phyloP scores from a whole-genome alignment of 2,797 vertebrate species.

The Loris lydekkerianus region DNA sequence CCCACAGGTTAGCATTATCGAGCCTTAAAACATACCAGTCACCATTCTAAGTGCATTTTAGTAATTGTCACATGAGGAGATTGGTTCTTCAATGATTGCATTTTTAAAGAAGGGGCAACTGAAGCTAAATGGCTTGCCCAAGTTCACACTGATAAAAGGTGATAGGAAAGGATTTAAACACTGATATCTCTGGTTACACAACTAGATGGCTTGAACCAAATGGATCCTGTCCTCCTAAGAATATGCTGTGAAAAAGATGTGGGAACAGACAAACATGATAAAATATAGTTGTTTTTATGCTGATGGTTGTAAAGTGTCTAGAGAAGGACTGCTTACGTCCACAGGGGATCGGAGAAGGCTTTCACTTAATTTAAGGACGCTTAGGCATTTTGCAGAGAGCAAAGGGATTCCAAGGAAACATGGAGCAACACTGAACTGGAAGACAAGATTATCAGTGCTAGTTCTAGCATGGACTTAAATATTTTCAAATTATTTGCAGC shows the following conservation, averaged over 20 bases:
- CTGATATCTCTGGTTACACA: background rate
- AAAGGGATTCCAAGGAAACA: background rate
- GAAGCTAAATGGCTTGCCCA: background rate
- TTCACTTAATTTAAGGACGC: background rate
- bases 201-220: background rate
- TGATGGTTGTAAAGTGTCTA: background rate
- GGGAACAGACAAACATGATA: background rate
- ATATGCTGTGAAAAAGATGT: background rate
- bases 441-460: background rate
- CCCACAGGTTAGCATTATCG: background rate
- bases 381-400: background rate
- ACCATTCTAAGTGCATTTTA: background rate
- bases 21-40: background rate
- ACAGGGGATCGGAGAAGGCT: background rate
- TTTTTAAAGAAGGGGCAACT: background rate
- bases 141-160: background rate
- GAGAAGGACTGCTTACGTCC: background rate
- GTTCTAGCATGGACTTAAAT: background rate
- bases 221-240: background rate
- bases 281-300: background rate
- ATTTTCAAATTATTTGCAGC: background rate
- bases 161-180: conserved; percentile 9
- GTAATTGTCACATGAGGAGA: background rate
- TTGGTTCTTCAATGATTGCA: background rate
- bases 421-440: background rate